Evolutionary conservation across 2,797 vertebrate species (phyloP), one percentile per base, ranked within the genome.

Genomic region (Peromyscus aztecus): DNA sequence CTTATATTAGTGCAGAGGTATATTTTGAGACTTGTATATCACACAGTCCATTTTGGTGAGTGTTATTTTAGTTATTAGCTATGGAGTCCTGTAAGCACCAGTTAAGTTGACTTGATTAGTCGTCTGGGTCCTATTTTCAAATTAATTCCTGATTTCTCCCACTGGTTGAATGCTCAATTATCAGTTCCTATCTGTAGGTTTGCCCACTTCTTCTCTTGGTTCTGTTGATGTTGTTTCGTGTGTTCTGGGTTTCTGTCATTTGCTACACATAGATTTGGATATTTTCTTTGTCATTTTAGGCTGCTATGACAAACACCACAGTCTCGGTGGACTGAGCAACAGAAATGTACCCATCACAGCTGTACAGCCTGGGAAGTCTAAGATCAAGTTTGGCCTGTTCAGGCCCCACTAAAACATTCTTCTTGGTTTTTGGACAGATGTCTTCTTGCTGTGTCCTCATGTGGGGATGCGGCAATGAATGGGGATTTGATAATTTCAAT

Each of bases 81-180:
- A 13, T n/a, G 4, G 27, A 3, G 17, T 67, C 83, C n/a, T 77
- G 27, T n/a, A 43, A 91, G 34, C 55, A 6, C 73, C 84, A 57
- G 0, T 88, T 67, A 71, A 65, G 49, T 73, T 29, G 55, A 65
- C 24, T 1, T 90, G 19, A 21, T 76, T 71, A 7, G 59, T 46
- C 43, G 14, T 59, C 16, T 88, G 57, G 19, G 23, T 92, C 4
- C 7, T 89, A 73, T 95, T 93, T 92, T 94, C 37, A 86, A 59
- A 91, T 89, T 85, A 34, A n/a, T 19, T 59, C 13, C 16, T 75
- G 34, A 34, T 75, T 65, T 85, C 11, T 75, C 84, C 46, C 14
- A 57, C 29, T 63, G 69, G 29, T 61, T 78, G 19, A 11, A 21
- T 89, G 13, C 75, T 92, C 89, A 90, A 91, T 69, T 88, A 86